A percentile compares a stretch with the other conserved stretches of the same genome.
phyloP scores from a whole-genome alignment of 2,113 vertebrate genomes.

The Sebastes schlegelii region DNA sequence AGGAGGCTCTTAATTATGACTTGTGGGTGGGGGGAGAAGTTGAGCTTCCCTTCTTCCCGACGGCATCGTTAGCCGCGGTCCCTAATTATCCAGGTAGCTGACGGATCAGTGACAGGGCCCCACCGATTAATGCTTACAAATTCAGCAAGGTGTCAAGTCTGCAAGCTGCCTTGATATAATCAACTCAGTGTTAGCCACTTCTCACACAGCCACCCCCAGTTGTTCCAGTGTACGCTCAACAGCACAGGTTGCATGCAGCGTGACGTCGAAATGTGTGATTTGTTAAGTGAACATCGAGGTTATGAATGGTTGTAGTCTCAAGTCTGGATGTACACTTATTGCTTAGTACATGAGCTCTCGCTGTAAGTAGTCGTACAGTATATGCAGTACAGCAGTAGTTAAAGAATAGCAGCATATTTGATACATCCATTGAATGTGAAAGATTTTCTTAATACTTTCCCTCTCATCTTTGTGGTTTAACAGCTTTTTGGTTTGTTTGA shows the following conservation, averaged over 20 bases:
- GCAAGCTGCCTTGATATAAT: slow-evolving; percentile 98
- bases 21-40: slow-evolving; percentile 74
- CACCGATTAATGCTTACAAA: slow-evolving; percentile 99
- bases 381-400: not conserved
- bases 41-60: slow-evolving; percentile 89
- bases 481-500: slow-evolving; percentile 52
- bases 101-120: slow-evolving; percentile 98
- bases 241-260: slow-evolving; percentile 71
- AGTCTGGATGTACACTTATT: not conserved
- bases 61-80: slow-evolving; percentile 96
- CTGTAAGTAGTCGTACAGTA: not conserved
- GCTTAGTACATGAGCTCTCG: not conserved
- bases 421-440: slow-evolving; percentile 3
- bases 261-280: slow-evolving; percentile 76
- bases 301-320: not conserved
- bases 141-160: slow-evolving; percentile 99
- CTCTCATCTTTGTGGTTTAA: slow-evolving; percentile 44
- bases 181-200: slow-evolving; percentile 96
- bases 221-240: slow-evolving; percentile 43
- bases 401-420: not conserved
- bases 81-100: slow-evolving; percentile 99
- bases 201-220: slow-evolving; percentile 74
- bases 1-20: slow-evolving; percentile 96
- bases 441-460: slow-evolving; percentile 33
- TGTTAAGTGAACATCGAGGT: not conserved